These are phyloP conservation scores for Nesoenas mayeri DNA, from an alignment of 2,113 vertebrate species.

Conservation along the genomic window DNA sequence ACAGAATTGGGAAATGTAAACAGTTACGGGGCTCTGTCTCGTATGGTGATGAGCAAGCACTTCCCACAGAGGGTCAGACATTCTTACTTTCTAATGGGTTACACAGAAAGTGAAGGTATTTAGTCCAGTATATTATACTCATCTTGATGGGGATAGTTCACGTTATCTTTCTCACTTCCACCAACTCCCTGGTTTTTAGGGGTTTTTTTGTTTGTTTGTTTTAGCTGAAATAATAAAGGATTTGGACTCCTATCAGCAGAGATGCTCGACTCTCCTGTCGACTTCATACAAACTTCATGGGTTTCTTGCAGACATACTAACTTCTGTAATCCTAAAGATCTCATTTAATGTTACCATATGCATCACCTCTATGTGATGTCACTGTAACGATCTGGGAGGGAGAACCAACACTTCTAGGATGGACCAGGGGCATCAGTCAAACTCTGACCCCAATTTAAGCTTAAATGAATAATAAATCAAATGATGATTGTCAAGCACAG, in stretches of 20 bases:
- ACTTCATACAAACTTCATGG: fast-evolving
- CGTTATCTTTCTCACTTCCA: not conserved
- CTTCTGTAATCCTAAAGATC: not conserved
- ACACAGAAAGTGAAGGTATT: not conserved
- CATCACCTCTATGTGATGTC: not conserved
- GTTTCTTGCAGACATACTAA: not conserved
- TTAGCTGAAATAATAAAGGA: not conserved
- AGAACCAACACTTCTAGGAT: not conserved
- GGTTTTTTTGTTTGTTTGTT: not conserved
- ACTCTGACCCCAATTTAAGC: not conserved
- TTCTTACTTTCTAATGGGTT: not conserved
- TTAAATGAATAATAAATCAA: not conserved
- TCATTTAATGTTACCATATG: not conserved
- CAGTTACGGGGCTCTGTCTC: not conserved
- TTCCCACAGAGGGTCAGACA: not conserved
- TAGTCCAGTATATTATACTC: not conserved
- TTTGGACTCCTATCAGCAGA: not conserved
- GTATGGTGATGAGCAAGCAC: not conserved
- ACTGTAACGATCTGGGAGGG: not conserved
- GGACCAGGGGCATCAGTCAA: not conserved
- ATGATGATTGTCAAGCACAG: not conserved
- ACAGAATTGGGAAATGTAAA: not conserved
- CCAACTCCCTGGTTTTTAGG: not conserved
- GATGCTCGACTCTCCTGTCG: not conserved
- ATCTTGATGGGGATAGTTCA: not conserved